A percentile compares a stretch with the other conserved stretches of the same genome.
Conservation (phyloP, 2,797 vertebrate genomes). For the Pitangus sulphuratus region DNA sequence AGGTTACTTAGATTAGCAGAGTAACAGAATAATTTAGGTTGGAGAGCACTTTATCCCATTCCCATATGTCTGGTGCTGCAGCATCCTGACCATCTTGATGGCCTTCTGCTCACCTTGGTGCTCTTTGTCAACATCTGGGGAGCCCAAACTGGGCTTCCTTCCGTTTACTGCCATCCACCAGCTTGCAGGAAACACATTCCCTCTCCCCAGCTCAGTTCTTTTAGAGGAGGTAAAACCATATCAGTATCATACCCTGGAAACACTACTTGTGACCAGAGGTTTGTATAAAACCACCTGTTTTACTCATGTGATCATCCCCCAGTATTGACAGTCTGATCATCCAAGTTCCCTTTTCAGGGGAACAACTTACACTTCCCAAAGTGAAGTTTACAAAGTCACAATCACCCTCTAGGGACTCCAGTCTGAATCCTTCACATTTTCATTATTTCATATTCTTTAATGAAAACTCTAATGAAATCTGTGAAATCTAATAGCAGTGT, state of each 20-base stretch:
- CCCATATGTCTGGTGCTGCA: not conserved
- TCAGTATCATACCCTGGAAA: not conserved
- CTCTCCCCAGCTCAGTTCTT: rapidly evolving
- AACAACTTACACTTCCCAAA: not conserved
- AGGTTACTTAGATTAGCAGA: not conserved
- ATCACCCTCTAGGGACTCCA: not conserved
- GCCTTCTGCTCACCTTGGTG: not conserved
- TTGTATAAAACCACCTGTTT: not conserved
- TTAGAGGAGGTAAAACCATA: not conserved
- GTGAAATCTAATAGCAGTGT: not conserved
- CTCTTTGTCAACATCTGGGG: not conserved
- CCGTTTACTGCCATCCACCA: not conserved
- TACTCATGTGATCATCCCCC: not conserved
- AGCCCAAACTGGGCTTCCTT: rapidly evolving
- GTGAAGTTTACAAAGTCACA: not conserved
- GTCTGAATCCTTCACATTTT: not conserved
- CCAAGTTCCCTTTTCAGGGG: not conserved
- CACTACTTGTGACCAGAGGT: not conserved
- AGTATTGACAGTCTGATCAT: not conserved
- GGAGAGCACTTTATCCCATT: not conserved
- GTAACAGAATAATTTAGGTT: not conserved
- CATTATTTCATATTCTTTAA: not conserved
- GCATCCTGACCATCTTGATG: not conserved
- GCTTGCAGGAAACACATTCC: not conserved
- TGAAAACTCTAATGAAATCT: constrained; percentile 9